Evolutionary conservation across 2,113 vertebrate genomes (phyloP).

Genomic region (Damaliscus lunatus): DNA sequence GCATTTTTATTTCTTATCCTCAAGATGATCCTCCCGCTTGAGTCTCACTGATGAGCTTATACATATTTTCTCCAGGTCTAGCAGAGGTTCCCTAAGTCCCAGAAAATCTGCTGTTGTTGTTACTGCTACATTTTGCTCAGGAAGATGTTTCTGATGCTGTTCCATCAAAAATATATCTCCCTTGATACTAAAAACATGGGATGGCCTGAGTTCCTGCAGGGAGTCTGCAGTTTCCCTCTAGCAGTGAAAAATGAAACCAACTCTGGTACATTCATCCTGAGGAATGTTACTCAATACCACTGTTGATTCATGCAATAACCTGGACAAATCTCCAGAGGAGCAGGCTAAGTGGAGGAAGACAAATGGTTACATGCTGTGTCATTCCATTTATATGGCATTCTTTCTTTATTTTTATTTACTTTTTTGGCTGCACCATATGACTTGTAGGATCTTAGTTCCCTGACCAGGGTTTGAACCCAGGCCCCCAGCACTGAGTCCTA

Average conservation of each 20-base stretch:
- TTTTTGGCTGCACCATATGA: neutral
- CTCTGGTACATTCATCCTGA: neutral
- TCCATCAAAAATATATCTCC: neutral
- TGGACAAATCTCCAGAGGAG: neutral
- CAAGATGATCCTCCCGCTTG: neutral
- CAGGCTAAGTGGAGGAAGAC: neutral
- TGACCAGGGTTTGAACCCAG: neutral
- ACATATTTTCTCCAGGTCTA: neutral
- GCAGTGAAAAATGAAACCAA: neutral
- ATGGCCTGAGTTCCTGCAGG: neutral
- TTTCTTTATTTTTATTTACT: neutral
- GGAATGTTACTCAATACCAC: neutral
- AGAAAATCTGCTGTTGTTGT: neutral
- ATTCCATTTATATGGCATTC: neutral
- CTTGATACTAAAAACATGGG: neutral
- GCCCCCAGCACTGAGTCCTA: neutral
- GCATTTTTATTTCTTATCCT: neutral
- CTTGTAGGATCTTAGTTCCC: neutral
- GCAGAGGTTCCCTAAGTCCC: neutral
- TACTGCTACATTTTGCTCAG: neutral
- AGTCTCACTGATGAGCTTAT: neutral
- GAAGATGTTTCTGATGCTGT: neutral
- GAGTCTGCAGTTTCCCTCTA: neutral
- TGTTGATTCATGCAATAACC: neutral
- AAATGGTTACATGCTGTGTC: neutral